Base-by-base conservation (phyloP, 2,797 vertebrate species). In the Pseudocheirus occidentalis region DNA sequence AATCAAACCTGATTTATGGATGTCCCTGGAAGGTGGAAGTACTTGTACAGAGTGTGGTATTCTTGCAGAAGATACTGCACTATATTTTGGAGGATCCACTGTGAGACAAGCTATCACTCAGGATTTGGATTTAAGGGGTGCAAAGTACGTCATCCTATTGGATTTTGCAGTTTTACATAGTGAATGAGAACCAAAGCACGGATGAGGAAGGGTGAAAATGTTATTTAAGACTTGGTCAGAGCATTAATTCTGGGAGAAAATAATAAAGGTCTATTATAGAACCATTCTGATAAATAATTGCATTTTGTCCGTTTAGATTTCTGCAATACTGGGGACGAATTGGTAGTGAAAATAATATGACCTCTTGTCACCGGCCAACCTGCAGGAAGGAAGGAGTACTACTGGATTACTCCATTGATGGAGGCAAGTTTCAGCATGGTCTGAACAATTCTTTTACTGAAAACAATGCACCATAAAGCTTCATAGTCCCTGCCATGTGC, bases 251-350 rank as follows among this genome's bases (percentile, higher is more conserved):
- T 92, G 50, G 24, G 14, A 1, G 1, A 27, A 50, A 46, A 12
- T 27, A 87, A 27, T 66, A 66, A 54, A 94, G 18, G 1, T 24
- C 28, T 92, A 40, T 91, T 94, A 46, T 91, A 55, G 58, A 12
- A 5, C 14, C 54, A 0, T 94, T 90, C 94, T 97, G 50, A 96
- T 46, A 29, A 50, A n/a, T 27, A n/a, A 57, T 40, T 50, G 10
- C 90, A 40, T 29, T n/a, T 93, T 27, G 95, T 96, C 24, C 46
- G 90, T 91, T 95, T 95, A 99, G 99, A 98, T 99, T 99, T 99
- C 99, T 99, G 92, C 99, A 99, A 94, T 99, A 99, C 98, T 99
- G 99, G 99, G 99, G 99, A 18, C 99, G 99, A 97, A 99, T 99
- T 90, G 99, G 99, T 95, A 99, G 99, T 97, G 99, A 99, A 96